Percentiles rank a stretch among this genome's conserved stretches.
Conservation (phyloP, 2,797 vertebrate genomes). For the Acanthiza pusilla region DNA sequence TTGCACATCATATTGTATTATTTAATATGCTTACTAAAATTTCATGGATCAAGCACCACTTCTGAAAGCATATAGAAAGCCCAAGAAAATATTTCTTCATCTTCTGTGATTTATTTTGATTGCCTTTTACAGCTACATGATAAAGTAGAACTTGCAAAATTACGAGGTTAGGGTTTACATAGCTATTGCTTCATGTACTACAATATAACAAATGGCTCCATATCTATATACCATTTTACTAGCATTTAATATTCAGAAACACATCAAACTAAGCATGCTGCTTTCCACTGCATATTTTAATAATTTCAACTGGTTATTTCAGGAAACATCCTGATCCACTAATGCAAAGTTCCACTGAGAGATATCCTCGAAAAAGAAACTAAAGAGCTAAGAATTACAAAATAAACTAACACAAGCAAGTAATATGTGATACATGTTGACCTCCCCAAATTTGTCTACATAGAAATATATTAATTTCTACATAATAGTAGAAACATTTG, state of each 20-base stretch:
- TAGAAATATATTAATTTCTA: background rate
- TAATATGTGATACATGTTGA: background rate
- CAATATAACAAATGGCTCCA: constrained; percentile 67
- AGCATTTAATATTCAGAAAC: constrained; percentile 64
- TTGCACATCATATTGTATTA: constrained; percentile 77
- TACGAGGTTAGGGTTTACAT: constrained; percentile 68
- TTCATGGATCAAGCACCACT: constrained; percentile 73
- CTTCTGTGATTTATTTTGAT: constrained; percentile 77
- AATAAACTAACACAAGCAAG: background rate
- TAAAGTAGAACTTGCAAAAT: constrained; percentile 73
- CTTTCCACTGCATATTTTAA: constrained; percentile 63
- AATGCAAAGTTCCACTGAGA: background rate
- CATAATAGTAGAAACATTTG: background rate
- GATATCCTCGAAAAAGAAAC: background rate
- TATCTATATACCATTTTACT: constrained; percentile 50
- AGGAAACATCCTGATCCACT: constrained; percentile 11
- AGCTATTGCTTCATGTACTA: constrained; percentile 66
- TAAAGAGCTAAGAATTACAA: background rate
- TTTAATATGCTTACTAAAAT: constrained; percentile 80
- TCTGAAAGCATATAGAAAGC: constrained; percentile 68
- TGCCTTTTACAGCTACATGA: constrained; percentile 73
- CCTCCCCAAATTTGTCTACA: background rate
- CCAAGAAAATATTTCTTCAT: constrained; percentile 77
- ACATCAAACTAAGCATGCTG: constrained; percentile 44
- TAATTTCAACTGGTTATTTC: constrained; percentile 60